Percentiles rank a stretch among this genome's conserved stretches.
Evolutionary conservation across 2,888 invertebrate species (phyloP).

Genomic region (Philereme transversata): DNA sequence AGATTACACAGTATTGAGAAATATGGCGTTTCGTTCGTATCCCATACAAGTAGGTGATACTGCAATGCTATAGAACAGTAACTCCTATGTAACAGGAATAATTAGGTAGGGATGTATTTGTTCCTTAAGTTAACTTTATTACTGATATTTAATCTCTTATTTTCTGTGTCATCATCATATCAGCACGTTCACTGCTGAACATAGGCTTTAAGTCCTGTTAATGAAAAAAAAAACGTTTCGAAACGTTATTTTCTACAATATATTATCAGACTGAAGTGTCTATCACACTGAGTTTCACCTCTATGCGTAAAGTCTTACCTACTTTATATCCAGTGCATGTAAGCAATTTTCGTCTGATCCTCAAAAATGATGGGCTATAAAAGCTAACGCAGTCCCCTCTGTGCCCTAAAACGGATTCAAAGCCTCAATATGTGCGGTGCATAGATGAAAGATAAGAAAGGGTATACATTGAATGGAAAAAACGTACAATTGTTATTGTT

Average conservation of each 20-base stretch:
- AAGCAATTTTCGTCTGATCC: conserved; percentile 75
- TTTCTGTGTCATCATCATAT: no score
- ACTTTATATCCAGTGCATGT: conserved; percentile 55
- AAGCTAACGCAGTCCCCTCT: conserved; percentile 64
- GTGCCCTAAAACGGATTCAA: conserved; percentile 65
- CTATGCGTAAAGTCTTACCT: conserved; percentile 35
- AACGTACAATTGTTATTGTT: not conserved
- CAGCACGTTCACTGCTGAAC: no score
- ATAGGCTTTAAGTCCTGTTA: no score
- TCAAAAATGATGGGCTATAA: conserved; percentile 73
- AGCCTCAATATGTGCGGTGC: conserved; percentile 64
- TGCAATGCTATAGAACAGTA: conserved; percentile 4
- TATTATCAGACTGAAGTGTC: no score
- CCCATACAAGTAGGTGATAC: conserved; percentile 49
- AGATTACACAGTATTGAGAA: conserved; percentile 58
- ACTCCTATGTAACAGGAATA: no score
- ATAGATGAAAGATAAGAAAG: conserved; percentile 51
- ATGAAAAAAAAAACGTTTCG: not conserved
- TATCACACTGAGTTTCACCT: not conserved
- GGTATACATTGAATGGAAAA: conserved; percentile 18
- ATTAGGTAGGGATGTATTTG: no score
- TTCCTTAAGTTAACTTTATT: no score
- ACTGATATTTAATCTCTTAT: no score
- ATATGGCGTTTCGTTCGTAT: conserved; percentile 62
- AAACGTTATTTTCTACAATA: no score